Percentiles rank a stretch among this genome's conserved stretches.
These are phyloP conservation scores for Malurus cyaneus DNA, from an alignment of 2,113 vertebrate species.

Conservation along the genomic window DNA sequence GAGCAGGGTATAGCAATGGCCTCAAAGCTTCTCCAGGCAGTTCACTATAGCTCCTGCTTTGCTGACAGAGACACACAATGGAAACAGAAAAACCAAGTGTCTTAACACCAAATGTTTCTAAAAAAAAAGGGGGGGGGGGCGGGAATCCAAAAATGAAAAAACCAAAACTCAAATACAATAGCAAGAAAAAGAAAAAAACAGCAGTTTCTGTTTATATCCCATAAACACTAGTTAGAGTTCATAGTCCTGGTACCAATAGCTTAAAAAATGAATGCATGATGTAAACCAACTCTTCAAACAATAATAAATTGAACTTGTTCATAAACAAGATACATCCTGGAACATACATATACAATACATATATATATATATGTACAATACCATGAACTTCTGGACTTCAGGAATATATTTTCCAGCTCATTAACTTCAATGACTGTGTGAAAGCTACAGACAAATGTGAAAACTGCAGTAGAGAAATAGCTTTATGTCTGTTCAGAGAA, in stretches of 20 bases:
- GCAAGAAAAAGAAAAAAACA: not conserved
- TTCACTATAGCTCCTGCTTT: not conserved
- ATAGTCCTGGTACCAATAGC: not conserved
- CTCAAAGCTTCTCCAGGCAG: not conserved
- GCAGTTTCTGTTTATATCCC: not conserved
- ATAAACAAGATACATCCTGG: not conserved
- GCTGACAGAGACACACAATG: not conserved
- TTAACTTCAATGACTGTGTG: not conserved
- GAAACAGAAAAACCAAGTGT: not conserved
- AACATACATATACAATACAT: not conserved
- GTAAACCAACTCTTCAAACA: not conserved
- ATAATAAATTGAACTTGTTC: not conserved
- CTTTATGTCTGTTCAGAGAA: not conserved
- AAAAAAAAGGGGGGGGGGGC: rapidly evolving
- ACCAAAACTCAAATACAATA: rapidly evolving
- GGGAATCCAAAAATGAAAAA: not conserved
- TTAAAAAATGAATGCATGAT: not conserved
- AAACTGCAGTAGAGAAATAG: not conserved
- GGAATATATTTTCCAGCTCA: not conserved
- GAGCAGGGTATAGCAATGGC: not conserved
- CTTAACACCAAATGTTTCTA: not conserved
- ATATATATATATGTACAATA: not conserved
- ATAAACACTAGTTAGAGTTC: not conserved
- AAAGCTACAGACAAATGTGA: not conserved
- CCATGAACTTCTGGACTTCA: not conserved